Evolutionary conservation across 2,888 invertebrate genomes (phyloP).

Genomic region (Bugulina stolonifera): DNA sequence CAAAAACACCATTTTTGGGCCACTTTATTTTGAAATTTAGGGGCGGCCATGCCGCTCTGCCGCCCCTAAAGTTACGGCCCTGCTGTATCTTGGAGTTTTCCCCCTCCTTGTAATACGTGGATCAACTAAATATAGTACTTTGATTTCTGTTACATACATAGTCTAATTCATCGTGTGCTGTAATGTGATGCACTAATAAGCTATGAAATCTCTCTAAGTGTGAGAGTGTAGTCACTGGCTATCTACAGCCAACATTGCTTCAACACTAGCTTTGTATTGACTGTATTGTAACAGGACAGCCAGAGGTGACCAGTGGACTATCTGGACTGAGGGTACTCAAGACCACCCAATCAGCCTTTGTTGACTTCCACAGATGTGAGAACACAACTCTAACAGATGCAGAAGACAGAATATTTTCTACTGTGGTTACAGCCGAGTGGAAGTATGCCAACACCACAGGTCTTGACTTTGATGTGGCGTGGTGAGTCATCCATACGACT

Average conservation of each 20-base stretch:
- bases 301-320: constrained; percentile 58
- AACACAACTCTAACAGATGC: constrained; percentile 70
- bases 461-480: constrained; percentile 66
- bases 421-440: constrained; percentile 70
- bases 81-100: no score
- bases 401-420: constrained; percentile 72
- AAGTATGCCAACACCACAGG: constrained; percentile 63
- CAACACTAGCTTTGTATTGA: background rate
- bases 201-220: background rate
- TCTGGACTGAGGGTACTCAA: constrained; percentile 68
- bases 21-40: no score
- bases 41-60: no score
- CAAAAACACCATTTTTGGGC: no score
- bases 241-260: background rate
- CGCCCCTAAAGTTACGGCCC: no score
- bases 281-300: no score
- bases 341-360: constrained; percentile 75
- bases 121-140: no score
- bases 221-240: background rate
- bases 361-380: constrained; percentile 72
- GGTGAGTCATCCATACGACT: constrained; percentile 52
- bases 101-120: no score
- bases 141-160: no score
- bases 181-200: no score
- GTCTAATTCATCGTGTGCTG: no score